Evolutionary conservation across 2,888 invertebrate species (phyloP).

Genomic region (Stenotaenia linearis): DNA sequence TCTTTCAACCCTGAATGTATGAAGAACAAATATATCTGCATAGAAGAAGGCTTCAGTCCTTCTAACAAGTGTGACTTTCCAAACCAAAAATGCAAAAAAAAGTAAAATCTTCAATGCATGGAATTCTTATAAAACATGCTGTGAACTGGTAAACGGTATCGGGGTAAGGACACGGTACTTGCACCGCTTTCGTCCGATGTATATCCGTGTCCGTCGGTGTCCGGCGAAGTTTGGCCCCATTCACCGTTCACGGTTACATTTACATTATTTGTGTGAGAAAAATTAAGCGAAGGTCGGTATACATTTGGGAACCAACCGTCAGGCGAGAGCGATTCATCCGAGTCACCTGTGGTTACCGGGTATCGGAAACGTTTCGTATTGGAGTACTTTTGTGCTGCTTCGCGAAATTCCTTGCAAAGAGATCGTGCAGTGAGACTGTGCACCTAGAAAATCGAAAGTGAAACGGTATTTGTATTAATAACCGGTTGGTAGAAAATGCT

Average conservation of each 20-base stretch:
- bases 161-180: constrained; percentile 36
- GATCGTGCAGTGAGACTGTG: constrained; percentile 76
- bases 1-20: too few relatives aligned
- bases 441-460: constrained; percentile 51
- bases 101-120: neutral
- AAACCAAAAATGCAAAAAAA: neutral
- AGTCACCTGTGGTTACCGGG: neutral
- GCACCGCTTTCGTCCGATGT: constrained; percentile 39
- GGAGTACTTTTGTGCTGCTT: constrained; percentile 46
- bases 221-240: constrained; percentile 2
- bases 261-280: neutral
- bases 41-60: too few relatives aligned
- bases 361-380: neutral
- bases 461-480: too few relatives aligned
- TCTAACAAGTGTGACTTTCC: too few relatives aligned
- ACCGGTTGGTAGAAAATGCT: too few relatives aligned
- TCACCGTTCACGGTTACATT: neutral
- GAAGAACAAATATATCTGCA: too few relatives aligned
- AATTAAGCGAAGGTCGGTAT: neutral
- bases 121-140: neutral
- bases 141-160: constrained; percentile 17
- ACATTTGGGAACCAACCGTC: neutral
- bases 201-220: constrained; percentile 37
- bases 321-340: constrained; percentile 2
- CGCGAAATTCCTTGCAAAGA: constrained; percentile 66